Evolutionary conservation across 2,113 vertebrate genomes (phyloP), one percentile per base, ranked within the genome.

Genomic region (Suricata suricatta): DNA sequence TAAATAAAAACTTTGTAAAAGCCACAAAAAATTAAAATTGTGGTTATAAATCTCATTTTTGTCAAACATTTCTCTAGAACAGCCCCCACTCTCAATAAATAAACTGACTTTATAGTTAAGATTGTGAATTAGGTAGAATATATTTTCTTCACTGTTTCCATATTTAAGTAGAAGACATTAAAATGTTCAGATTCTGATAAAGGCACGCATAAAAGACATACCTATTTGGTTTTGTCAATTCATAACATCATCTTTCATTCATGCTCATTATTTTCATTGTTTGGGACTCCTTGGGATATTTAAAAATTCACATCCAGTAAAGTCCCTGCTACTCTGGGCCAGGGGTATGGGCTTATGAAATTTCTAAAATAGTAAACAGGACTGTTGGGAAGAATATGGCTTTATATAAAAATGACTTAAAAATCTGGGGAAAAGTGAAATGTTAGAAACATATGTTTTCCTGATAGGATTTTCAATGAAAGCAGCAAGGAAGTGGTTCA

Each of bases 401-500:
- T 79, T 91, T 10, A 0, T 80, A 64, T 88, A 92, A 93, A 97
- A 95, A 64, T 90, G 33, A 19, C 86, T 71, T 89, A 52, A 68
- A 94, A 83, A 86, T 83, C 16, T 83, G 35, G 52, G 66, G 72
- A 92, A 94, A 88, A 81, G 10, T 57, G 47, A 85, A 68, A 93
- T 84, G 93, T 91, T 89, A 86, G 17, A 52, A 68, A 29, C 38
- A 76, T 60, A 76, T 92, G n/a, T 74, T 95, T 95, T 95, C 94
- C 71, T 86, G 47, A 79, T 79, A 74, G 50, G 21, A 57, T 85
- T 95, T 66, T 96, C 87, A 87, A 86, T 52, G 52, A 79, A 76
- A 72, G 54, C 25, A 85, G 71, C 19, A 27, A 93, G 47, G 60
- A 95, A 94, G 93, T 54, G 11, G 52, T 69, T 97, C 88, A 80